These are phyloP conservation scores for Cataglyphis livida DNA, from an alignment of 2,888 invertebrate species.

Conservation along the genomic window DNA sequence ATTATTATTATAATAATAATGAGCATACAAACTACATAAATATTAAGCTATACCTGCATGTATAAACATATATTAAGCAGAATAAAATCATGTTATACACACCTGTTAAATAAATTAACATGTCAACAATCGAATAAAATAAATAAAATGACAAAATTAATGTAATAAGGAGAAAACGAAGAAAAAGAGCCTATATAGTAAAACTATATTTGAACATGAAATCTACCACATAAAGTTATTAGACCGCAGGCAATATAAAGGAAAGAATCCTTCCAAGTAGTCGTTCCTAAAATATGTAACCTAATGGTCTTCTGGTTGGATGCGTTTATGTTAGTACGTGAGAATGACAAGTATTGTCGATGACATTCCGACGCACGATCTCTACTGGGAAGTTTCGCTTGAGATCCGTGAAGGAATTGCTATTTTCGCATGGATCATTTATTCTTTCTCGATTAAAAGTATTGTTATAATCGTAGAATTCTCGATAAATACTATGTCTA, in stretches of 20 bases:
- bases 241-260: constrained; percentile 1
- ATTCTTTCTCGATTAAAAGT: constrained; percentile 35
- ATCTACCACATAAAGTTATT: constrained; percentile 10
- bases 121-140: not conserved
- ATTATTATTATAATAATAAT: constrained; percentile 7
- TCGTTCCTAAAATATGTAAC: constrained; percentile 13
- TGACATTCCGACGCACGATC: not conserved
- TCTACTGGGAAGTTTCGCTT: constrained; percentile 5
- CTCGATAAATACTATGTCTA: not conserved
- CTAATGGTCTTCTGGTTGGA: constrained; percentile 26
- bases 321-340: constrained; percentile 33
- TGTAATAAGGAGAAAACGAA: not conserved
- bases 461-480: constrained; percentile 8
- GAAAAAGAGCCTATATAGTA: not conserved
- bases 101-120: not conserved
- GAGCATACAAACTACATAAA: not conserved
- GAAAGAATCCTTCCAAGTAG: constrained; percentile 22
- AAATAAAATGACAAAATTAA: not conserved
- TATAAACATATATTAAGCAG: not conserved
- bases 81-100: not conserved
- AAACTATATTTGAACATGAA: constrained; percentile 2
- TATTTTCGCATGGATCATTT: not conserved
- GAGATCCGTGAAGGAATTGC: not conserved
- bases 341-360: constrained; percentile 21
- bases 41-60: not conserved